Percentiles rank a stretch among this genome's conserved stretches.
Evolutionary conservation across 2,113 vertebrate genomes (phyloP).

Genomic region (Budorcas taxicolor): DNA sequence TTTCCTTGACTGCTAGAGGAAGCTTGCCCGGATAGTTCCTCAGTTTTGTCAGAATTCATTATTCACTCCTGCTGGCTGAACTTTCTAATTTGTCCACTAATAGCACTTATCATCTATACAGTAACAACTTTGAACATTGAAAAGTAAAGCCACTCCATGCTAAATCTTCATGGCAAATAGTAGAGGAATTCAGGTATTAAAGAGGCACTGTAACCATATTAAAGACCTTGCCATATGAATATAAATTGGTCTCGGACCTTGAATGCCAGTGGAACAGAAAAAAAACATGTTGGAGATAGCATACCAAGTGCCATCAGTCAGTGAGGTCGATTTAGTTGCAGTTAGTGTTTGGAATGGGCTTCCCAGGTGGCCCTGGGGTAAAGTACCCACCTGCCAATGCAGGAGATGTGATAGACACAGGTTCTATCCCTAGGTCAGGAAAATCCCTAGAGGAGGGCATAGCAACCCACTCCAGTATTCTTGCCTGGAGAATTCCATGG

Average conservation of each 20-base stretch:
- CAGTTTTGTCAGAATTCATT: background rate
- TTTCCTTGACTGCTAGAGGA: background rate
- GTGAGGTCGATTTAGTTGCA: background rate
- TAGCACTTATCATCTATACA: background rate
- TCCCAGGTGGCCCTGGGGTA: background rate
- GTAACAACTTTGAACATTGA: background rate
- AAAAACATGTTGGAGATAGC: background rate
- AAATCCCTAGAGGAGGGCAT: background rate
- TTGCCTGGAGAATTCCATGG: background rate
- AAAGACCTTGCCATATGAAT: background rate
- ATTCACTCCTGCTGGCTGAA: background rate
- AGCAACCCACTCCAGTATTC: background rate
- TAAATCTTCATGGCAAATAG: background rate
- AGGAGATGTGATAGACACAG: background rate
- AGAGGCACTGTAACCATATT: background rate
- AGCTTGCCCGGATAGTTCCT: background rate
- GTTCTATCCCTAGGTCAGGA: background rate
- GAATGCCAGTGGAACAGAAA: background rate
- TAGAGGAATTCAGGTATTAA: background rate
- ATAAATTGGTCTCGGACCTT: background rate
- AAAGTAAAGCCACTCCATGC: background rate
- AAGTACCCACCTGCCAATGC: background rate
- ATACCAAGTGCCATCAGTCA: background rate
- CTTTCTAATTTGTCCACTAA: background rate
- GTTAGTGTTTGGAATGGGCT: background rate